Evolutionary conservation across 1,140 invertebrate species (phyloP), one percentile per base, ranked within the genome.

Genomic region (Planococcus citri): DNA sequence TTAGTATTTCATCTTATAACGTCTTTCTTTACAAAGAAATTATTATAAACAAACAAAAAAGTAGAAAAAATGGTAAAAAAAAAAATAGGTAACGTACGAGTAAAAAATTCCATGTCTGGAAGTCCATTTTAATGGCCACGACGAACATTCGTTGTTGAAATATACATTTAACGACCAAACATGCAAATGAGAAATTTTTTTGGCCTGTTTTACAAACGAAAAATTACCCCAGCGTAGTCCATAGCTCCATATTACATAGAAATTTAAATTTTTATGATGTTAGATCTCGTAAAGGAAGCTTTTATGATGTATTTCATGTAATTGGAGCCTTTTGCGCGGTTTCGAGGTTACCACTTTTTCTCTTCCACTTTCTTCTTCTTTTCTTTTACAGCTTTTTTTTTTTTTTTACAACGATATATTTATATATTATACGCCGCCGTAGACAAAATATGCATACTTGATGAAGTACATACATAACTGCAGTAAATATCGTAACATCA

Each of bases 201-300:
- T 20, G 12, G 33, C 17, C 41, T 33, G 12, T 33, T 33, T 12
- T 17, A 17, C 41, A 51, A 51, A 51, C 10, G n/a, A 51, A 51
- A 51, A 51, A 51, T 51, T 51, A 51, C 41, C n/a, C 6, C 12
- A 51, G 6, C n/a, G 12, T 6, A 37, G n/a, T 17, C 10, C 17
- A 51, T 8, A 37, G 14, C 6, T 20, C 41, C 41, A 17, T 12
- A 12, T 12, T 33, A 33, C 29, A 51, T 17, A 20, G n/a, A 51
- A 9, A 51, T 51, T 51, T 51, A 20, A 51, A 51, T 51, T 51
- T 51, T 51, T 51, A 51, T 17, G 41, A 51, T 17, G 41, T 51
- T n/a, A 51, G 41, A 51, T 51, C 41, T 51, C 41, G 41, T 51
- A 51, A 51, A 51, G 41, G 41, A 51, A 51, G 41, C 41, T 51